A percentile compares a stretch with the other conserved stretches of the same genome.
Evolutionary conservation across 64 coral and sea anemone species (phyloP).

Genomic region (Stylophora pistillata): DNA sequence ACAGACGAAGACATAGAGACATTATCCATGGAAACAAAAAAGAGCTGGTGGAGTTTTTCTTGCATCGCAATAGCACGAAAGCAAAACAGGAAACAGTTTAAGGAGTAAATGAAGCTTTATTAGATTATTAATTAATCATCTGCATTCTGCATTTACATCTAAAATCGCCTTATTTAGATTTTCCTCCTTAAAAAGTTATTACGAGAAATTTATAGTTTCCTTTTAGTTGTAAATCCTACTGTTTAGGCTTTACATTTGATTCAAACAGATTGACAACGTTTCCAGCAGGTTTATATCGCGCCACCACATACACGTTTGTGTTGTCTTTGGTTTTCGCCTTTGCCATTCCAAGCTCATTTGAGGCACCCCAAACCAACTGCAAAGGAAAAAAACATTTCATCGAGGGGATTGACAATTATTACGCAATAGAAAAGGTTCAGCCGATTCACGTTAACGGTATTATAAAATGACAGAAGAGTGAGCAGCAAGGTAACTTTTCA

Average conservation of each 20-base stretch:
- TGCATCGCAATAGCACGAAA: no score
- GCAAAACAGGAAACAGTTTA: no score
- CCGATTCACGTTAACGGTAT: no score
- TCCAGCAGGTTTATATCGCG: slow-evolving; percentile 27
- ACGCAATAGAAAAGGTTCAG: background rate
- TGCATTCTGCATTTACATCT: no score
- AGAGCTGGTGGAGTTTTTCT: no score
- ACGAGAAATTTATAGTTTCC: background rate
- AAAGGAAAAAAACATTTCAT: background rate
- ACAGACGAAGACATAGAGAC: background rate
- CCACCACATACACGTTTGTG: slow-evolving; percentile 7
- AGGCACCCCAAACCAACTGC: slow-evolving; percentile 16
- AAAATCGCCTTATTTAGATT: background rate
- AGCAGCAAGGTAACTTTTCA: no score
- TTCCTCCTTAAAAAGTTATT: no score
- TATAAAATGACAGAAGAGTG: no score
- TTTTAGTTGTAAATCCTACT: no score
- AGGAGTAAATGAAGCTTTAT: no score
- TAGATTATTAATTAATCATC: no score
- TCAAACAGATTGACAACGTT: slow-evolving; percentile 16
- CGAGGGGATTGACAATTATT: background rate
- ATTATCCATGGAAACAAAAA: no score
- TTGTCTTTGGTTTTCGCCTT: slow-evolving; percentile 3
- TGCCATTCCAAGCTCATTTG: slow-evolving; percentile 33
- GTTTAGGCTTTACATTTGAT: slow-evolving; percentile 25